phyloP scores from a whole-genome alignment of 2,113 vertebrate species.

The Gavialis gangeticus region DNA sequence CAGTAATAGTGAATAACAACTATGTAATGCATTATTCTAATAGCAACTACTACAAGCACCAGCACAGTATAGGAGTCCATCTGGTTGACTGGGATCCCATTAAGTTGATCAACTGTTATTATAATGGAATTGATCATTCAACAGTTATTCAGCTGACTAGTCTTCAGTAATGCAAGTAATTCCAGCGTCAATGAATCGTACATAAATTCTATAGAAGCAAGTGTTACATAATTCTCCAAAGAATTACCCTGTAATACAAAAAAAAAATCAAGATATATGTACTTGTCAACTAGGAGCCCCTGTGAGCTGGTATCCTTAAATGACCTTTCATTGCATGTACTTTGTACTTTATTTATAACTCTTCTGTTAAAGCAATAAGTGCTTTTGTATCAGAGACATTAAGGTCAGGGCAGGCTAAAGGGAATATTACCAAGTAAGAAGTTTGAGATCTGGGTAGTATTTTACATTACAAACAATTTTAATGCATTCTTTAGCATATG shows the following conservation, averaged over 20 bases:
- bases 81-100: accelerated
- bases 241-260: neutral
- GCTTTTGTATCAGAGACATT: neutral
- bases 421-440: too few relatives aligned
- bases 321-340: neutral
- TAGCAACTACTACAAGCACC: neutral
- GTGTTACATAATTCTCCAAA: neutral
- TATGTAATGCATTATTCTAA: neutral
- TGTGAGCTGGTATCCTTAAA: neutral
- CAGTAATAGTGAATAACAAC: accelerated
- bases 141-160: neutral
- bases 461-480: neutral
- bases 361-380: neutral
- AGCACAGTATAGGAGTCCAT: accelerated
- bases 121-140: neutral
- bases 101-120: neutral
- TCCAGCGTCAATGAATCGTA: neutral
- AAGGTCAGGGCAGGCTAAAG: neutral
- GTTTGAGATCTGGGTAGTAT: neutral
- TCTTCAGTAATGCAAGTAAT: neutral
- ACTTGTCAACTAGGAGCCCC: neutral
- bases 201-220: too few relatives aligned
- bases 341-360: neutral
- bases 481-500: neutral
- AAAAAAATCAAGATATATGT: neutral